Conservation (phyloP, 2,888 invertebrate species). For the Matsumyia berberina region DNA sequence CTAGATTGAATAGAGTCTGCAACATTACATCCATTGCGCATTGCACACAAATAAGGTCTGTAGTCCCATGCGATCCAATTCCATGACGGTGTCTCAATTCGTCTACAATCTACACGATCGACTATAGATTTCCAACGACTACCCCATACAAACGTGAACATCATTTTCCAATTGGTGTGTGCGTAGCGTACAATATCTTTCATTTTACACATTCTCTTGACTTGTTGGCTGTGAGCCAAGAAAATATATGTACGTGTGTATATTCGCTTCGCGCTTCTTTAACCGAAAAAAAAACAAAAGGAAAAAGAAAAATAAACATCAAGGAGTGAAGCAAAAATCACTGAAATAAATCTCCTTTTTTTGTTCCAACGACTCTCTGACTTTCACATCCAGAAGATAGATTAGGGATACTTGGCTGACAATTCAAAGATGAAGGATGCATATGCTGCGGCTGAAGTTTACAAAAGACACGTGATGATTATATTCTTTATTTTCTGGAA, state of each 20-base stretch:
- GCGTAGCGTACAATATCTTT: background rate
- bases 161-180: constrained; percentile 11
- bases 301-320: constrained; percentile 27
- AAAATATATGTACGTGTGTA: too few species aligned
- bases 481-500: too few species aligned
- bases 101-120: constrained; percentile 1
- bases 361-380: background rate
- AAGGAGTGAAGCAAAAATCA: background rate
- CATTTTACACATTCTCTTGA: constrained; percentile 18
- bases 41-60: background rate
- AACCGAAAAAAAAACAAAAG: constrained; percentile 3
- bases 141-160: background rate
- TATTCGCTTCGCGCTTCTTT: constrained; percentile 31
- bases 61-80: background rate
- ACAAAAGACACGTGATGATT: too few species aligned
- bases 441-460: too few species aligned
- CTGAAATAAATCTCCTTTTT: constrained; percentile 5
- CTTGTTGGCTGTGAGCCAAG: constrained; percentile 35
- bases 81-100: too few species aligned
- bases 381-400: background rate
- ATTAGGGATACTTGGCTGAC: background rate
- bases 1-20: too few species aligned
- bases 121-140: constrained; percentile 3
- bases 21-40: too few species aligned
- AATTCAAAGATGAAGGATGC: too few species aligned